Conservation (phyloP, 2,113 vertebrate species). For the Pterophyllum scalare region DNA sequence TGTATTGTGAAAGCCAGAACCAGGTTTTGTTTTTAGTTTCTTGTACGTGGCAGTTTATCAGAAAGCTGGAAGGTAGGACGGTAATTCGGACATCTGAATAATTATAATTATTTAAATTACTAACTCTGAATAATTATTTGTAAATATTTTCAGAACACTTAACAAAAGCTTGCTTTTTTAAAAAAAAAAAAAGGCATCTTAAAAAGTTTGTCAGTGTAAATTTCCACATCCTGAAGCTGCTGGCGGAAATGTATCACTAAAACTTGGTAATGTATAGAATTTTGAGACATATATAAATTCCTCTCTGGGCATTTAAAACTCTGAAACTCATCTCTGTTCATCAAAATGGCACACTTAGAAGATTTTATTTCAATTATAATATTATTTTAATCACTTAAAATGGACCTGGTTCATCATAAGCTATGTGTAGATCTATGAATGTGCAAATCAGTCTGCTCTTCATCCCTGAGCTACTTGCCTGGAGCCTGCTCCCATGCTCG, state of each 20-base stretch:
- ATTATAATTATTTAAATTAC: too few species aligned
- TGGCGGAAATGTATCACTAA: background rate
- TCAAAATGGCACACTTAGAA: background rate
- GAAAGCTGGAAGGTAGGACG: background rate
- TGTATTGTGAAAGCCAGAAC: conserved; percentile 31
- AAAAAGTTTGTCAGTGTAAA: background rate
- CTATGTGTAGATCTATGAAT: background rate
- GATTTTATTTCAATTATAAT: background rate
- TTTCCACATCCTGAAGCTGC: background rate
- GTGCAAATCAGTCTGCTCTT: background rate
- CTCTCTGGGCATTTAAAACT: background rate
- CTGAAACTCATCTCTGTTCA: background rate
- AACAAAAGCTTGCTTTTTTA: background rate
- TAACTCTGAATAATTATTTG: background rate
- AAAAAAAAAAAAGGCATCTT: background rate
- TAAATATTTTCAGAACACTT: background rate
- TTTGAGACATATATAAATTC: background rate
- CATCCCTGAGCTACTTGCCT: background rate
- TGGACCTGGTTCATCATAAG: background rate
- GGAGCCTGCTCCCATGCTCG: background rate
- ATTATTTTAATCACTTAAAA: background rate
- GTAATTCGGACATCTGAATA: background rate
- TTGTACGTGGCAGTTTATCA: background rate
- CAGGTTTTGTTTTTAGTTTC: conserved; percentile 4
- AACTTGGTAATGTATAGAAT: background rate